These are phyloP conservation scores for Lathronympha strigana DNA, from an alignment of 2,888 invertebrate genomes.

Conservation along the genomic window DNA sequence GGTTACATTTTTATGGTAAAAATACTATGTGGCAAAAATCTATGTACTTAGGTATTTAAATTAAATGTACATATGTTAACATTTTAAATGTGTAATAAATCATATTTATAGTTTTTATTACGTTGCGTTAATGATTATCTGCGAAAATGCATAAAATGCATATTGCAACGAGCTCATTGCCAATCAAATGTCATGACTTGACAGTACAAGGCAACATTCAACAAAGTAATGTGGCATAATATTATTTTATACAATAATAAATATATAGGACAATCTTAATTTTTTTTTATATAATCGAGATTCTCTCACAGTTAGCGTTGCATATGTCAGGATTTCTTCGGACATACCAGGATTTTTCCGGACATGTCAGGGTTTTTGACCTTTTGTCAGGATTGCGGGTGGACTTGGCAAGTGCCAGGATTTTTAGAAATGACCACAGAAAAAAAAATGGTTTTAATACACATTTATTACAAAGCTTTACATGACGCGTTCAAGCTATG, in stretches of 20 bases:
- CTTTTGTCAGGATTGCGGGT: no score
- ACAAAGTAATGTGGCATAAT: not conserved
- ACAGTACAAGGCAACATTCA: not conserved
- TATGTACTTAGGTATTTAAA: not conserved
- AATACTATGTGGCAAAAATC: not conserved
- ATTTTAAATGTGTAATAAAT: not conserved
- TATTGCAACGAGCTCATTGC: conserved; percentile 4
- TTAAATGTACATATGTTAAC: no score
- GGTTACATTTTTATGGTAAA: not conserved
- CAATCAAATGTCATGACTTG: conserved; percentile 21
- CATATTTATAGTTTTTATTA: not conserved
- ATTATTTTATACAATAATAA: not conserved
- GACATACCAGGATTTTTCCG: no score
- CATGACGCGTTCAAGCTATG: no score
- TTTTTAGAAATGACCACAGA: no score
- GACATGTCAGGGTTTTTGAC: no score
- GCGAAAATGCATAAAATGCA: not conserved
- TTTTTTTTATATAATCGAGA: no score
- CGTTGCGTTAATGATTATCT: not conserved
- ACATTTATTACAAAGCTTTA: no score
- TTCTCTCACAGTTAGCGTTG: no score
- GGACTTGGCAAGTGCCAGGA: no score
- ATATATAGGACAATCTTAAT: not conserved
- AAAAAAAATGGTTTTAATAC: no score
- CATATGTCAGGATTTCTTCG: no score